These are phyloP conservation scores for Hydropsyche tenuis DNA, from an alignment of 1,140 invertebrate genomes.

Conservation along the genomic window DNA sequence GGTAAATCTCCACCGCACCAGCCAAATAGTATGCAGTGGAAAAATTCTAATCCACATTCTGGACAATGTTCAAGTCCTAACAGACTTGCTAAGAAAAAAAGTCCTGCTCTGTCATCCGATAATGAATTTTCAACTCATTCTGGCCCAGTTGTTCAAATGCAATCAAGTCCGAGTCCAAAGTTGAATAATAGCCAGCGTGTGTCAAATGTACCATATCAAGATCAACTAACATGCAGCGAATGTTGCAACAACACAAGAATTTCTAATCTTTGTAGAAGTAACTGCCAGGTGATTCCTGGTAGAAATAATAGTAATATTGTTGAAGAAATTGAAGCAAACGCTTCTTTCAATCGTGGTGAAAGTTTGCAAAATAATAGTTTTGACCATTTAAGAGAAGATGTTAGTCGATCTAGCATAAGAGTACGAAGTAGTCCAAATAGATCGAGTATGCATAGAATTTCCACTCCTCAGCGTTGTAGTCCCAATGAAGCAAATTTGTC, in stretches of 20 bases:
- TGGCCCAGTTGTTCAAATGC: background rate
- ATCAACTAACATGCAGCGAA: constrained; percentile 13
- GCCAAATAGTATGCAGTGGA: background rate
- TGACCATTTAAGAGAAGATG: constrained; percentile 14
- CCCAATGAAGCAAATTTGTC: constrained; percentile 21
- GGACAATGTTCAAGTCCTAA: constrained; percentile 20
- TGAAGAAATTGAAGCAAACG: background rate
- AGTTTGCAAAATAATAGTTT: constrained; percentile 18
- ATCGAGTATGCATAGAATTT: constrained; percentile 28
- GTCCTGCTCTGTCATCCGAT: background rate
- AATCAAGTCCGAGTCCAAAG: background rate
- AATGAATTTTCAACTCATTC: background rate
- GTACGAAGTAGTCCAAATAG: constrained; percentile 35
- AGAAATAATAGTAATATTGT: background rate
- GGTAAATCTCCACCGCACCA: background rate
- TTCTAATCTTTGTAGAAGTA: background rate
- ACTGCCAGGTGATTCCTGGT: background rate
- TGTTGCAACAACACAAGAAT: background rate
- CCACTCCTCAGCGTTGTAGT: constrained; percentile 6
- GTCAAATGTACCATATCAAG: constrained; percentile 27
- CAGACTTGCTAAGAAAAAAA: constrained; percentile 15
- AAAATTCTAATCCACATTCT: constrained; percentile 18
- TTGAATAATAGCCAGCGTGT: constrained; percentile 4
- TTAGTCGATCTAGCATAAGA: constrained; percentile 28
- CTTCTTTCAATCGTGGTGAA: constrained; percentile 4